Percentiles rank a stretch among this genome's conserved stretches.
Conservation (phyloP, 2,113 vertebrate species). For the Entomyzon cyanotis region DNA sequence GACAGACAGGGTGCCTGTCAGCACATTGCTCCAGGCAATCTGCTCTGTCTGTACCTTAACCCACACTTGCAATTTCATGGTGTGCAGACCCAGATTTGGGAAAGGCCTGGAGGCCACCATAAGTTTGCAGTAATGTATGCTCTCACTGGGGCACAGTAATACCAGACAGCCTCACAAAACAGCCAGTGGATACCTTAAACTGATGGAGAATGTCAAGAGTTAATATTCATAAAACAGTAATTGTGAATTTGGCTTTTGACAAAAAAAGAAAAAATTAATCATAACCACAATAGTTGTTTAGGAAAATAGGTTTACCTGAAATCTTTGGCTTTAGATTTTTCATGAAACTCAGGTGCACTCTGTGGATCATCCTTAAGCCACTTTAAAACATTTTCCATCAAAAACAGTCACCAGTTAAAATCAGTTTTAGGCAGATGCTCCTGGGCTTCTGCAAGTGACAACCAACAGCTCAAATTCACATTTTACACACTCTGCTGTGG, state of each 20-base stretch:
- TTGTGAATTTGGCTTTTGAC: not conserved
- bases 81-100: not conserved
- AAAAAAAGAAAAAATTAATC: not conserved
- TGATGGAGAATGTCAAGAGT: not conserved
- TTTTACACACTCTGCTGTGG: not conserved
- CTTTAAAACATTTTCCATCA: not conserved
- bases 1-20: not conserved
- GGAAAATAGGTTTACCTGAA: not conserved
- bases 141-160: not conserved
- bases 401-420: not conserved
- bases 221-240: not conserved
- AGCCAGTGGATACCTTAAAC: not conserved
- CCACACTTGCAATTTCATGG: not conserved
- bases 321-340: not conserved
- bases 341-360: not conserved
- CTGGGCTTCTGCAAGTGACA: not conserved
- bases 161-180: not conserved
- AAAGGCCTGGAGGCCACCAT: not conserved
- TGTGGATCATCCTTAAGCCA: not conserved
- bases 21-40: not conserved
- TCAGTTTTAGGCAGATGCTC: not conserved
- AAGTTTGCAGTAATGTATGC: not conserved
- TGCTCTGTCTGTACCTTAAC: not conserved
- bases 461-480: not conserved
- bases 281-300: not conserved